Evolutionary conservation across 2,797 vertebrate species (phyloP).

Genomic region (Nyctalus aviator): DNA sequence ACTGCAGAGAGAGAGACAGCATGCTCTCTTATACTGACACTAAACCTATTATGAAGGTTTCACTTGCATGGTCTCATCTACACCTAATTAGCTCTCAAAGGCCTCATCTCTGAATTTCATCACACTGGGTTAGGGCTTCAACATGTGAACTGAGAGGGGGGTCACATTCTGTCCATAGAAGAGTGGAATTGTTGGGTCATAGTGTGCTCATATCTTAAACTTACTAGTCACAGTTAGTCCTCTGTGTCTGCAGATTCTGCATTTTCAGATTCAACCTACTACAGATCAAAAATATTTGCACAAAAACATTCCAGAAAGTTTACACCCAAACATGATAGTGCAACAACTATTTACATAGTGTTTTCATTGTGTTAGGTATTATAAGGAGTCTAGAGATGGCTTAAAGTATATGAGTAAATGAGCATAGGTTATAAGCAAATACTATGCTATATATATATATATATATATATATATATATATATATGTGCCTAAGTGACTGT

Average conservation of each 20-base stretch:
- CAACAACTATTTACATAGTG: not conserved
- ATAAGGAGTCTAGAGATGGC: not conserved
- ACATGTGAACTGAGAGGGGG: not conserved
- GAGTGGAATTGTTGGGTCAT: not conserved
- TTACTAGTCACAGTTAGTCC: not conserved
- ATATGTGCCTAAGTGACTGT: no score
- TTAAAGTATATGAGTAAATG: not conserved
- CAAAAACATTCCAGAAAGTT: not conserved
- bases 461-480: no score
- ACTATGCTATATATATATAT: no score
- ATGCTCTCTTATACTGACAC: not conserved
- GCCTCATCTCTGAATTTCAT: not conserved
- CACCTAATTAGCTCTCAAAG: not conserved
- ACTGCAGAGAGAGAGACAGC: not conserved
- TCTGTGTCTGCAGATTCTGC: not conserved
- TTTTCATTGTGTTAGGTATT: not conserved
- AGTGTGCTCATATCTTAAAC: not conserved
- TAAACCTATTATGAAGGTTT: not conserved
- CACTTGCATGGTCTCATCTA: not conserved
- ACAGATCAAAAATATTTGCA: not conserved
- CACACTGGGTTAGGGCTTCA: not conserved
- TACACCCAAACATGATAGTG: not conserved
- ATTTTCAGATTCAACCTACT: not conserved
- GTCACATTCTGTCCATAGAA: not conserved
- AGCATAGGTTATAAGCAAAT: not conserved